phyloP scores from a whole-genome alignment of 2,797 vertebrate genomes.

The Dryobates pubescens region DNA sequence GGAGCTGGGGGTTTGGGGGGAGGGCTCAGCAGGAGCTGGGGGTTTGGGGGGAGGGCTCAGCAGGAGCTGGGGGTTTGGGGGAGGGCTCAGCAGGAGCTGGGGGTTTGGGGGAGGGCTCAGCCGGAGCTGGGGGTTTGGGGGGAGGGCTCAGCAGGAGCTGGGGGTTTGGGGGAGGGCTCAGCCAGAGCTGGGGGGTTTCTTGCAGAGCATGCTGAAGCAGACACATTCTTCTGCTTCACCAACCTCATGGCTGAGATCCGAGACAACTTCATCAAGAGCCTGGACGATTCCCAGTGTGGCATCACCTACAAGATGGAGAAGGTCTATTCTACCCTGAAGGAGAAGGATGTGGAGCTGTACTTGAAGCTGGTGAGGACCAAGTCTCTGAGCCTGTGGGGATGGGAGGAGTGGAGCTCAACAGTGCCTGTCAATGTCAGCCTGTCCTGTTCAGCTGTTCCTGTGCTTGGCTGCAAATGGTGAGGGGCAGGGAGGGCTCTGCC shows the following conservation, averaged over 20 bases:
- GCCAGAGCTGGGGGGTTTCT: no score
- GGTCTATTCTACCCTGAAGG: conserved; percentile 93
- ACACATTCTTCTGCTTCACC: conserved; percentile 98
- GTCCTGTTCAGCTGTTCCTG: neutral
- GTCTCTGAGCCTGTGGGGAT: neutral
- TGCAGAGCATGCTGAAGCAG: conserved; percentile 94
- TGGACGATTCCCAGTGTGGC: conserved; percentile 97
- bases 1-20: neutral
- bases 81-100: neutral
- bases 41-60: no score
- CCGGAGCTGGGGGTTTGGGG: neutral
- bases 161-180: neutral
- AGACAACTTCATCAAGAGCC: conserved; percentile 98
- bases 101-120: neutral
- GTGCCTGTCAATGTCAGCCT: neutral
- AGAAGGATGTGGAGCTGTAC: conserved; percentile 92
- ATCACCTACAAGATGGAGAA: conserved; percentile 99
- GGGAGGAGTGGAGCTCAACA: neutral
- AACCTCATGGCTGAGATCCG: conserved; percentile 98
- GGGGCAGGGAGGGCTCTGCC: neutral
- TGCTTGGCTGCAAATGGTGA: neutral
- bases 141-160: neutral
- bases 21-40: neutral
- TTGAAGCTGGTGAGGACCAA: conserved; percentile 87
- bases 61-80: neutral